phyloP scores from a whole-genome alignment of 37 sponge, comb jelly and placozoan species.

The Ianthella basta region DNA sequence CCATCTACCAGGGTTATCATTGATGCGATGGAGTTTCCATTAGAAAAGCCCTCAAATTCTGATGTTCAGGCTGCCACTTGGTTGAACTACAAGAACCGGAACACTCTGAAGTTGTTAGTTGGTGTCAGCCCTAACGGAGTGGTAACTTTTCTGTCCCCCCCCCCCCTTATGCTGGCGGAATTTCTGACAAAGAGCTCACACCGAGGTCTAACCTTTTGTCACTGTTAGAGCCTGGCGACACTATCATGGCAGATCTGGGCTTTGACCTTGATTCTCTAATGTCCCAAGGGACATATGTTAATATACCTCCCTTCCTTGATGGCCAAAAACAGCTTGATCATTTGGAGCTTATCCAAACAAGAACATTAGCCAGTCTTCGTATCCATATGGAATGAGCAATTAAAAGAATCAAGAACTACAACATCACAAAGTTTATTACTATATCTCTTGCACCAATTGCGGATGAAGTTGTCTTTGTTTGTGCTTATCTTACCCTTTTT shows the following conservation, averaged over 20 bases:
- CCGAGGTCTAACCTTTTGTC: neutral
- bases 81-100: slow-evolving; percentile 29
- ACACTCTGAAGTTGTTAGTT: slow-evolving; percentile 33
- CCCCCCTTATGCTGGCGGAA: neutral
- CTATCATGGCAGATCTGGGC: neutral
- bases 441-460: neutral
- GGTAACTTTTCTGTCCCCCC: neutral
- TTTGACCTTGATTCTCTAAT: neutral
- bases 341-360: slow-evolving; percentile 33
- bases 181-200: slow-evolving; percentile 10
- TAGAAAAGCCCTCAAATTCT: slow-evolving; percentile 33
- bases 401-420: slow-evolving; percentile 50
- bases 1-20: slow-evolving; percentile 30
- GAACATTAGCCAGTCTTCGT: slow-evolving; percentile 53
- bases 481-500: neutral
- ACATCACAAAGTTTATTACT: slow-evolving; percentile 25
- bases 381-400: slow-evolving; percentile 64
- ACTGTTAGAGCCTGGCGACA: neutral
- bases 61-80: slow-evolving; percentile 37
- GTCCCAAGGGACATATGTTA: slow-evolving; percentile 34
- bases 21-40: slow-evolving; percentile 30
- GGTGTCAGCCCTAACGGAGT: slow-evolving; percentile 25
- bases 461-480: neutral
- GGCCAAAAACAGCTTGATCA: slow-evolving; percentile 37
- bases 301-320: slow-evolving; percentile 65